A percentile compares a stretch with the other conserved stretches of the same genome.
phyloP scores from a whole-genome alignment of 2,113 vertebrate genomes.

The Halichoeres trimaculatus region DNA sequence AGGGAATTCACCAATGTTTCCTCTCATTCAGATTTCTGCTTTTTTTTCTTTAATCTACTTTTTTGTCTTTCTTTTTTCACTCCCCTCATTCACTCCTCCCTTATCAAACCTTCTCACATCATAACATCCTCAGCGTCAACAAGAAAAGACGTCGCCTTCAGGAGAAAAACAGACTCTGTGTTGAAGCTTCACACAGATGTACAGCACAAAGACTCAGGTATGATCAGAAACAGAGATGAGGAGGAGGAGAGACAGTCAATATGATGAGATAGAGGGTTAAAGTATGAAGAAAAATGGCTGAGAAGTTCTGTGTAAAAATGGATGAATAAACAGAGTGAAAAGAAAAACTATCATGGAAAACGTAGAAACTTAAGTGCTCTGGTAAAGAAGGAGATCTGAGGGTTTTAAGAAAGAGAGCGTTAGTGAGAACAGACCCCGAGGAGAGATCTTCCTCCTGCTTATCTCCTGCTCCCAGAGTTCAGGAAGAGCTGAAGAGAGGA shows the following conservation, averaged over 20 bases:
- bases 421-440: constrained; percentile 51
- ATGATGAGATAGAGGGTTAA: too few relatives aligned
- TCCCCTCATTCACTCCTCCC: not conserved
- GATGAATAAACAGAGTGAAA: not conserved
- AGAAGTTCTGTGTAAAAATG: too few relatives aligned
- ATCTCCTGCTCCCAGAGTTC: constrained; percentile 61
- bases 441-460: constrained; percentile 52
- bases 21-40: too few relatives aligned
- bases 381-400: constrained; percentile 35
- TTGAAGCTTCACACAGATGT: too few relatives aligned
- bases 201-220: too few relatives aligned
- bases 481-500: constrained; percentile 30
- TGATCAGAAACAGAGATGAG: too few relatives aligned
- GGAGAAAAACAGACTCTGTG: too few relatives aligned
- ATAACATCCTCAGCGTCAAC: not conserved
- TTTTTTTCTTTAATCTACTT: constrained; percentile 13
- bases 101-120: not conserved
- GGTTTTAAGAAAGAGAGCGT: constrained; percentile 34
- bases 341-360: not conserved
- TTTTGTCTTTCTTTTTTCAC: too few relatives aligned
- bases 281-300: too few relatives aligned
- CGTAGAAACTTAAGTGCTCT: constrained; percentile 11
- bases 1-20: too few relatives aligned
- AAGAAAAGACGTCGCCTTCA: constrained; percentile 34
- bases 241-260: too few relatives aligned